A percentile compares a stretch with the other conserved stretches of the same genome.
Evolutionary conservation across 2,888 invertebrate species (phyloP).

Genomic region (Toxonevra muliebris): DNA sequence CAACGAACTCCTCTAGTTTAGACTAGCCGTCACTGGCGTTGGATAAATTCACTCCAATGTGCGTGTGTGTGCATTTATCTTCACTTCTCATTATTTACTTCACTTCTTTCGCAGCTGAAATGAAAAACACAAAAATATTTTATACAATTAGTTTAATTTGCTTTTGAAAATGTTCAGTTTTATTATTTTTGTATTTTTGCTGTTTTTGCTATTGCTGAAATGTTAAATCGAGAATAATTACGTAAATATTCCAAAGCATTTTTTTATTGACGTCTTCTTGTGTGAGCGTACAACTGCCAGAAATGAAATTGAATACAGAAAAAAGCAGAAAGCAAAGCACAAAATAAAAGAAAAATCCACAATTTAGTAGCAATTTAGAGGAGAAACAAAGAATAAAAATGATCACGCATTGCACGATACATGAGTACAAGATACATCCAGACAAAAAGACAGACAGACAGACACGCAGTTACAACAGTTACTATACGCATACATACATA

Average conservation of each 20-base stretch:
- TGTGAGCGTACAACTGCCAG: slow-evolving; percentile 21
- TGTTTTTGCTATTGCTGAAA: slow-evolving; percentile 16
- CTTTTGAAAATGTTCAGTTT: slow-evolving; percentile 26
- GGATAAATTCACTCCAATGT: slow-evolving; percentile 9
- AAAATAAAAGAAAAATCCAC: slow-evolving; percentile 11
- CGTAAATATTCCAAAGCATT: slow-evolving; percentile 15
- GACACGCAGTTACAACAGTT: too few relatives aligned
- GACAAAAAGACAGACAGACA: too few relatives aligned
- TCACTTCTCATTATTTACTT: too few relatives aligned
- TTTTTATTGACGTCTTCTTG: too few relatives aligned
- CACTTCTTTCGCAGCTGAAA: slow-evolving; percentile 16
- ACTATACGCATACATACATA: too few relatives aligned
- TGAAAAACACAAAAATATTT: slow-evolving; percentile 25
- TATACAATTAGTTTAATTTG: slow-evolving; percentile 33
- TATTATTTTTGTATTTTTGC: slow-evolving; percentile 9
- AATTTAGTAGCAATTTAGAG: slow-evolving; percentile 9
- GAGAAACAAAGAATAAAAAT: background rate
- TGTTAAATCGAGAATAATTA: slow-evolving; percentile 27
- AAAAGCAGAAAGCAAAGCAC: slow-evolving; percentile 2
- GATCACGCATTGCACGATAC: slow-evolving; percentile 16
- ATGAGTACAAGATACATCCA: background rate
- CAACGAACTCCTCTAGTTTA: slow-evolving; percentile 5
- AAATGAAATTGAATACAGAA: slow-evolving; percentile 1
- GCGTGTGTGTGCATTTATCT: slow-evolving; percentile 19
- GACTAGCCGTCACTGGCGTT: slow-evolving; percentile 3